phyloP scores from a whole-genome alignment of 2,888 invertebrate species.

The Aproaerema taeniolella region DNA sequence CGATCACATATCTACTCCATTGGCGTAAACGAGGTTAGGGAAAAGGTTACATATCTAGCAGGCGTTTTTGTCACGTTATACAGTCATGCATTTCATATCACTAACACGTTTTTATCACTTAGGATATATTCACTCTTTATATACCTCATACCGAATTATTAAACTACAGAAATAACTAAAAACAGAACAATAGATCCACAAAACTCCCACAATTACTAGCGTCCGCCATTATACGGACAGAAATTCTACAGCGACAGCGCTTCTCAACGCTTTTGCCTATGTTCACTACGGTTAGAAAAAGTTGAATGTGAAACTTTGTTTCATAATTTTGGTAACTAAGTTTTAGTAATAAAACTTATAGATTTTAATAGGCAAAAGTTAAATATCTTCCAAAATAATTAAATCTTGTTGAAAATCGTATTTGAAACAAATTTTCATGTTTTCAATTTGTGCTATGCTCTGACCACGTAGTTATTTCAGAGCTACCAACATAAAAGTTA shows the following conservation, averaged over 20 bases:
- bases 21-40: slow-evolving; percentile 87
- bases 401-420: too few species aligned
- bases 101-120: slow-evolving; percentile 62
- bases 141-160: slow-evolving; percentile 57
- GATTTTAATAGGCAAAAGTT: neutral
- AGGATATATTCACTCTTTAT: slow-evolving; percentile 48
- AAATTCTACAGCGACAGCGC: slow-evolving; percentile 57
- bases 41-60: slow-evolving; percentile 82
- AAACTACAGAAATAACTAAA: slow-evolving; percentile 52
- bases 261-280: slow-evolving; percentile 74
- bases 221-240: slow-evolving; percentile 76
- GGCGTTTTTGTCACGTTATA: slow-evolving; percentile 76
- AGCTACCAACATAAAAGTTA: slow-evolving; percentile 48
- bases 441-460: slow-evolving; percentile 66
- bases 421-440: too few species aligned
- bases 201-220: slow-evolving; percentile 76
- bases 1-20: slow-evolving; percentile 86
- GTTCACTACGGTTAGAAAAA: slow-evolving; percentile 67
- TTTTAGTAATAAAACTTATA: neutral
- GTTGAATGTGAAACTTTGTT: slow-evolving; percentile 43
- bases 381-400: slow-evolving; percentile 19
- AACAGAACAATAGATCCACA: slow-evolving; percentile 75
- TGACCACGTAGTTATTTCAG: slow-evolving; percentile 72
- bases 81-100: slow-evolving; percentile 70
- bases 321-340: slow-evolving; percentile 8